Evolutionary conservation across 2,888 invertebrate genomes (phyloP).

Genomic region (Drosophila buzzatii): DNA sequence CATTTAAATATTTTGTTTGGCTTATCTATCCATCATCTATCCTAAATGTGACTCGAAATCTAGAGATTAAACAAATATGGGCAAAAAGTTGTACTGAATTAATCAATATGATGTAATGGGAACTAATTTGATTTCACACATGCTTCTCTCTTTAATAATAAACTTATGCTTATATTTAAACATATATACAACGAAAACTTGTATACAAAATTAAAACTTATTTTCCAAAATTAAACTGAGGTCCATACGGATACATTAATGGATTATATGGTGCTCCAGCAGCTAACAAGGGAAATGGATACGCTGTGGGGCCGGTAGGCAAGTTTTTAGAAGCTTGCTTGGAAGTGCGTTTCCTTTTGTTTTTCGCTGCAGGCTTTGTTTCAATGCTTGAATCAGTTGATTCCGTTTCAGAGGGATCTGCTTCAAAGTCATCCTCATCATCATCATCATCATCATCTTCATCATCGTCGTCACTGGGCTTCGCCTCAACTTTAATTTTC

Average conservation of each 20-base stretch:
- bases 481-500: slow-evolving; percentile 49
- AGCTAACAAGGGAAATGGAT: slow-evolving; percentile 64
- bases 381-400: slow-evolving; percentile 62
- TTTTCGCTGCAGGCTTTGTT: slow-evolving; percentile 32
- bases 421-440: slow-evolving; percentile 24
- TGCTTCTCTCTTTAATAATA: slow-evolving; percentile 6
- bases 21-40: too few species aligned
- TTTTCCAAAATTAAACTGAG: slow-evolving; percentile 65
- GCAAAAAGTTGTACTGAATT: not conserved
- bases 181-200: slow-evolving; percentile 30
- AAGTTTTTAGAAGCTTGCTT: slow-evolving; percentile 43
- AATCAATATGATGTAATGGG: not conserved
- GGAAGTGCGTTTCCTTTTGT: slow-evolving; percentile 62
- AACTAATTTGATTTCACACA: not conserved
- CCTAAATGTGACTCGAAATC: not conserved
- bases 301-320: slow-evolving; percentile 34
- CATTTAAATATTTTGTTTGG: not conserved
- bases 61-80: not conserved
- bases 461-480: slow-evolving; percentile 51
- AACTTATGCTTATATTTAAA: not conserved
- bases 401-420: slow-evolving; percentile 38
- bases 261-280: slow-evolving; percentile 63
- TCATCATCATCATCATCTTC: slow-evolving; percentile 46
- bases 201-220: slow-evolving; percentile 26
- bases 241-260: slow-evolving; percentile 65